Conservation (phyloP, 2,797 vertebrate species). For the Chiloscyllium punctatum region DNA sequence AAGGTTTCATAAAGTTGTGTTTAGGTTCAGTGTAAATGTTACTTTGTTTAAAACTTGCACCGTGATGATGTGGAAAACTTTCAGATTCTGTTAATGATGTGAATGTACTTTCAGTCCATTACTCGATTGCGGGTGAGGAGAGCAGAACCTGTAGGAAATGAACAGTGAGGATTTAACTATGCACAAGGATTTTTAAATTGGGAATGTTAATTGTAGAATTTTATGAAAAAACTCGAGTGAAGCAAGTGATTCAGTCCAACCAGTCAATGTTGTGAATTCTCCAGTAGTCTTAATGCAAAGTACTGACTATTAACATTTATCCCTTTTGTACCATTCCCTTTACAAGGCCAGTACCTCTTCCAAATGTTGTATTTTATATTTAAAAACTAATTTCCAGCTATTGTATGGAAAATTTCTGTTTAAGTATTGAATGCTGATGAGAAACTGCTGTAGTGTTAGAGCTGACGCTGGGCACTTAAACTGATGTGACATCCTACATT, state of each 20-base stretch:
- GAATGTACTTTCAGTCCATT: not conserved
- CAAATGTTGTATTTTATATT: not conserved
- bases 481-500: not conserved
- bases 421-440: not conserved
- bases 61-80: not conserved
- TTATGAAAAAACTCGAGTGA: not conserved
- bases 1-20: not conserved
- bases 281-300: not conserved
- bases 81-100: too few species aligned
- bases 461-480: not conserved
- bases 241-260: not conserved
- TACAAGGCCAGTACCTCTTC: not conserved
- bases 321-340: not conserved
- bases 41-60: not conserved
- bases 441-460: not conserved
- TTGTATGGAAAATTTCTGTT: not conserved
- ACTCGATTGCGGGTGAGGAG: not conserved
- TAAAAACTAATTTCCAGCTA: not conserved
- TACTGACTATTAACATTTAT: not conserved
- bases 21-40: not conserved
- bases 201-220: not conserved
- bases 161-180: not conserved
- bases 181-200: not conserved
- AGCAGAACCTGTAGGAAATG: not conserved
- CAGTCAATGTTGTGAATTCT: not conserved